phyloP scores from a whole-genome alignment of 2,888 invertebrate genomes.

The Sesia bembeciformis region DNA sequence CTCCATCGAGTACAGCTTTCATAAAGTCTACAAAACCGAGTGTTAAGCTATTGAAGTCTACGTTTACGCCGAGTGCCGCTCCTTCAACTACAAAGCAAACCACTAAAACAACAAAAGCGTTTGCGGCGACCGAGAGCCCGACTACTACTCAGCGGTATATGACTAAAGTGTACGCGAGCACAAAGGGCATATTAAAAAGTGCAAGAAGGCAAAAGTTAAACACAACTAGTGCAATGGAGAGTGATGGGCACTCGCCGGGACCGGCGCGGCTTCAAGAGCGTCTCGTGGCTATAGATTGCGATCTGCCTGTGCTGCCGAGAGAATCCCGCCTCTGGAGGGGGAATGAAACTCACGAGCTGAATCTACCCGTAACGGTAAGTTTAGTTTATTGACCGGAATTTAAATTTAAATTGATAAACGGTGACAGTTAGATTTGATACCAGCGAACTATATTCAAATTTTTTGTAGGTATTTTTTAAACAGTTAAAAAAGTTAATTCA shows the following conservation, averaged over 20 bases:
- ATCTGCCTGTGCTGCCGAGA: constrained; percentile 77
- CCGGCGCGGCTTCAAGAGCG: constrained; percentile 75
- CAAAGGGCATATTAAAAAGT: constrained; percentile 54
- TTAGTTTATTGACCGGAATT: background rate
- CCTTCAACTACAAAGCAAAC: constrained; percentile 50
- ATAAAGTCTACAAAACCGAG: constrained; percentile 27
- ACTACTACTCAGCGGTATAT: constrained; percentile 41
- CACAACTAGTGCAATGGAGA: constrained; percentile 40
- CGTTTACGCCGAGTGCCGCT: constrained; percentile 35
- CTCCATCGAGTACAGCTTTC: constrained; percentile 27
- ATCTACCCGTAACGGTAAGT: constrained; percentile 79
- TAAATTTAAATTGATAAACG: too few relatives aligned
- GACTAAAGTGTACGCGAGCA: constrained; percentile 43
- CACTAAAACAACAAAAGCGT: constrained; percentile 51
- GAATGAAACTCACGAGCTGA: constrained; percentile 81
- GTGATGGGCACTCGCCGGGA: constrained; percentile 39
- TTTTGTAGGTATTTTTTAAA: too few relatives aligned
- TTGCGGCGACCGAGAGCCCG: constrained; percentile 38
- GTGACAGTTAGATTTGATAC: too few relatives aligned
- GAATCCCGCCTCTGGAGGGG: constrained; percentile 81
- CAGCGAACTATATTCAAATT: too few relatives aligned
- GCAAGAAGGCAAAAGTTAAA: constrained; percentile 61
- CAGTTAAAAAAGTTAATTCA: too few relatives aligned
- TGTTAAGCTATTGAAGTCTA: constrained; percentile 40
- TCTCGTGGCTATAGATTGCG: constrained; percentile 78